Evolutionary conservation across 2,888 invertebrate genomes (phyloP), one percentile per base, ranked within the genome.

Genomic region (Aproaerema taeniolella): DNA sequence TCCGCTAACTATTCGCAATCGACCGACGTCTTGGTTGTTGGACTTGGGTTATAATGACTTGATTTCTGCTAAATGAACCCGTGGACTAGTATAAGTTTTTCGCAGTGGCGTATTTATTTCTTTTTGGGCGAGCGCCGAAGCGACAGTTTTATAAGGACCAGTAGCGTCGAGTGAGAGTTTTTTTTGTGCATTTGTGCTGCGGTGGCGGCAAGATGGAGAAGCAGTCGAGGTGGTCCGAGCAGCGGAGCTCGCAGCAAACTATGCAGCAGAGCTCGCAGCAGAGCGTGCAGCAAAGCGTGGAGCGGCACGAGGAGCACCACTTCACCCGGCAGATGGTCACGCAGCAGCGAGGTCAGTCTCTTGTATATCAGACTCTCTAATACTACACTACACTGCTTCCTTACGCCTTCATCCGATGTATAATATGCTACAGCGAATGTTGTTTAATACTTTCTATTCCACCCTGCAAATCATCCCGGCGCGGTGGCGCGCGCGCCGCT

Each of bases 1-100:
- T 92, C 92, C 93, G 92, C 92, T 92, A 91, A 91, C 92, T 91
- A 93, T 92, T 93, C 92, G 93, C 92, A 93, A 93, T 93, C 94
- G 94, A 94, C 93, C 94, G 94, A 94, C 94, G 94, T 94, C 94
- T 94, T 93, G 93, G 91, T 90, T 85, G 87, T 91, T 85, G 88
- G 88, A 88, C 88, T 90, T 90, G 89, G 90, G 90, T 80, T 89
- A 91, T 89, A 89, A 92, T 92, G 92, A 91, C 91, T 91, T 92
- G 87, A 90, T 90, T 91, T 90, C 90, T 91, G 90, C 91, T 90
- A 90, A 87, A 86, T 86, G 86, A 87, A 85, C 83, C 86, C 86
- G 87, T 86, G 86, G 74, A 85, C 82, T 81, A 76, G 67, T 74
- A 77, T 74, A 69, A 81, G 81, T 82, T 80, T 73, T 64, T 76